Evolutionary conservation across 2,797 vertebrate genomes (phyloP), one percentile per base, ranked within the genome.

Genomic region (Nyctibius grandis): DNA sequence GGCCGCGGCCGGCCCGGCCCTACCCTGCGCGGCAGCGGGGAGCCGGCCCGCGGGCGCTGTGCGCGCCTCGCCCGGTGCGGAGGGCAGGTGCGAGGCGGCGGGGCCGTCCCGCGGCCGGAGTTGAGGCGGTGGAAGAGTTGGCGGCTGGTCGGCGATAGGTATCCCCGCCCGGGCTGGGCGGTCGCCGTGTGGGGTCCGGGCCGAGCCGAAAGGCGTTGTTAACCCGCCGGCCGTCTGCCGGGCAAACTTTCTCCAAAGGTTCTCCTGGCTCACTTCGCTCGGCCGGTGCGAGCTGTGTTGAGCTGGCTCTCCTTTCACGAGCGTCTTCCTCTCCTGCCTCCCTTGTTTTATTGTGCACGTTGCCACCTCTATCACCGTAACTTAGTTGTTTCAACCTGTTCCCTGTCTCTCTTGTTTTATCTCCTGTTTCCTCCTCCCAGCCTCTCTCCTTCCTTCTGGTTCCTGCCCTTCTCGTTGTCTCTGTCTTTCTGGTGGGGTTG

Each of bases 201-300:
- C 45, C 59, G 22, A 23, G 38, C 29, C 31, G 12, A 12, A 28
- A 29, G 51, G 57, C 33, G 44, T 10, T 4, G 65, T 6, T 11
- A 23, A 6, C 15, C 18, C 3, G 50, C 45, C 77, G 48, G 51
- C 72, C 13, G 38, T 19, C 16, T 5, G 64, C 74, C 42, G 12
- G 26, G 57, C 42, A 68, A 92, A 96, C 77, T 96, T 93, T 92
- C 15, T 92, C 6, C 29, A 1, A 3, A 34, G 69, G 19, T 34
- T 69, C 36, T 33, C 5, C 17, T 6, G 26, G 38, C 38, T 28
- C 1, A 0, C 22, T 19, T 64, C 6, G 2, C 23, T 29, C 5
- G 93, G 70, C 54, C 75, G 17, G 11, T 20, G 72, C 9, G 38
- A 25, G 51, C 51, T 17, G 57, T 3, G 42, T 8, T 3, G 36